Percentiles rank a stretch among this genome's conserved stretches.
Conservation (phyloP, 2,113 vertebrate genomes). For the Murina feae region DNA sequence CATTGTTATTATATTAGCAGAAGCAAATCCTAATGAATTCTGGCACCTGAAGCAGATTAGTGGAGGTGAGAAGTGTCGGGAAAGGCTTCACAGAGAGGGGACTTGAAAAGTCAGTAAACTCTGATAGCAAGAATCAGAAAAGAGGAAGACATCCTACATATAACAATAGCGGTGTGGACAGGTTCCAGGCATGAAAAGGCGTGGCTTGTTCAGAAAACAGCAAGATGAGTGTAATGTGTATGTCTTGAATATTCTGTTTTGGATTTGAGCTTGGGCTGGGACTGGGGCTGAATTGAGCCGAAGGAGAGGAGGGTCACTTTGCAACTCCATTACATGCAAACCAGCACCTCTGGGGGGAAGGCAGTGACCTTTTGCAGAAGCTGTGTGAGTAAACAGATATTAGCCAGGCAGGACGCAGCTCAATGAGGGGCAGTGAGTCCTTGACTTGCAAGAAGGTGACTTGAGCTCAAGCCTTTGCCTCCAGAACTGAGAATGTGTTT, state of each 20-base stretch:
- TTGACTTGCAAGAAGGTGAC: constrained; percentile 56
- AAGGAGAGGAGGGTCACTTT: constrained; percentile 59
- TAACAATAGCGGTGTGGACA: not conserved
- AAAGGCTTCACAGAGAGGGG: not conserved
- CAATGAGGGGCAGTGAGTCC: constrained; percentile 53
- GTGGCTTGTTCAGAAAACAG: constrained; percentile 13
- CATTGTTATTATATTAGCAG: constrained; percentile 13
- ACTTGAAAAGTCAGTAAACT: not conserved
- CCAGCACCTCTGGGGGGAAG: constrained; percentile 45
- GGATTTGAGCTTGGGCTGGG: not conserved
- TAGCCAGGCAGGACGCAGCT: constrained; percentile 62
- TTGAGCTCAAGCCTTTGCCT: constrained; percentile 22
- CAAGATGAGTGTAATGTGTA: not conserved
- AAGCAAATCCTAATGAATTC: constrained; percentile 43
- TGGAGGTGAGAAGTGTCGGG: not conserved
- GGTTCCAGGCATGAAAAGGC: not conserved
- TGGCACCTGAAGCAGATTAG: constrained; percentile 29
- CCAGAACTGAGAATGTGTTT: not conserved
- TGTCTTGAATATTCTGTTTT: constrained; percentile 41
- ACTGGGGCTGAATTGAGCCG: not conserved
- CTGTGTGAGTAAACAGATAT: constrained; percentile 64
- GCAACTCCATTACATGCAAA: constrained; percentile 54
- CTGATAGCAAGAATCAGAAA: not conserved
- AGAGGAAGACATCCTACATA: not conserved
- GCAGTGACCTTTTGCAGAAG: constrained; percentile 40